Percentiles rank a stretch among this genome's conserved stretches.
Conservation (phyloP, 2,888 invertebrate species). For the Drosophila kambysellisi region DNA sequence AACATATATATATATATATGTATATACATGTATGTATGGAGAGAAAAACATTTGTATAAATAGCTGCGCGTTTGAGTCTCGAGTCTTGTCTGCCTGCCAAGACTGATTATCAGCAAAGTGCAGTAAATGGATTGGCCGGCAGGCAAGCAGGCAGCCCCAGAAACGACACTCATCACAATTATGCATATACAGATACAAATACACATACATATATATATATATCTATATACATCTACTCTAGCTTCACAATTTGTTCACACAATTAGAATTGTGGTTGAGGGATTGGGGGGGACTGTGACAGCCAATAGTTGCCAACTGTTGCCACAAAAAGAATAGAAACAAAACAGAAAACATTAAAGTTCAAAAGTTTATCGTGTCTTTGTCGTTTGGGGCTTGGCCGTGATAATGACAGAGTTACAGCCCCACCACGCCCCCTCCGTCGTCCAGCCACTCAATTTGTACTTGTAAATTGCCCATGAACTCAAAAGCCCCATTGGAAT, state of each 20-base stretch:
- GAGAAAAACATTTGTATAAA: conserved; percentile 27
- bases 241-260: conserved; percentile 61
- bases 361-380: conserved; percentile 75
- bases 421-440: not conserved
- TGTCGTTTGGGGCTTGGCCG: conserved; percentile 66
- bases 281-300: not conserved
- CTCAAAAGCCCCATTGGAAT: not conserved
- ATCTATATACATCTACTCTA: not conserved
- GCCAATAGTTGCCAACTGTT: conserved; percentile 49
- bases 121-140: conserved; percentile 56
- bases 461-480: conserved; percentile 67
- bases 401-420: conserved; percentile 66
- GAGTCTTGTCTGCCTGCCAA: conserved; percentile 12
- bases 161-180: conserved; percentile 56
- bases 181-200: conserved; percentile 11
- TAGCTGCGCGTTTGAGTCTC: conserved; percentile 34
- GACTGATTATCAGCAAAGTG: conserved; percentile 73
- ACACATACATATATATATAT: not conserved
- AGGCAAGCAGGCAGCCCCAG: conserved; percentile 35
- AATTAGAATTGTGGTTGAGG: conserved; percentile 46
- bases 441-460: conserved; percentile 57
- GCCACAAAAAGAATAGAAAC: conserved; percentile 53
- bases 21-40: not conserved
- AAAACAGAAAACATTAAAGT: conserved; percentile 47
- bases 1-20: not conserved